These are phyloP conservation scores for Camelus dromedarius DNA, from an alignment of 2,113 vertebrate species.

Conservation along the genomic window DNA sequence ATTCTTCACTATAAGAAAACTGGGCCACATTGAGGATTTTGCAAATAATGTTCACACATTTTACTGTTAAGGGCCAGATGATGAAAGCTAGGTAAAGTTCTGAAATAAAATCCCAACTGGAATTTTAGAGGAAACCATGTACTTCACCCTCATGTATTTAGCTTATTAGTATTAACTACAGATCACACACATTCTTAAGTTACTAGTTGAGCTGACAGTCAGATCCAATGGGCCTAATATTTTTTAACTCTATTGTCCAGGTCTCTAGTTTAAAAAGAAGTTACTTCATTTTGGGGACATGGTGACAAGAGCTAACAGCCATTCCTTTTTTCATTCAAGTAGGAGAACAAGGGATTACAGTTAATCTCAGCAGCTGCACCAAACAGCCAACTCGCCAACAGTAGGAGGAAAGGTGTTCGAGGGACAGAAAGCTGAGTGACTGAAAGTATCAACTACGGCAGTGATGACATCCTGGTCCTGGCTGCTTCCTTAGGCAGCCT, in stretches of 20 bases:
- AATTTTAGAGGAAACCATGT: not conserved
- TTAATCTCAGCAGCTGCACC: not conserved
- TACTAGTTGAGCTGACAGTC: not conserved
- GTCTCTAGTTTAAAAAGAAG: conserved; percentile 47
- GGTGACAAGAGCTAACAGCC: not conserved
- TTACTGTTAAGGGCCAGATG: not conserved
- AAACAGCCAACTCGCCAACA: not conserved
- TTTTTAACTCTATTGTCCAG: not conserved
- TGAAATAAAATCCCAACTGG: conserved; percentile 37
- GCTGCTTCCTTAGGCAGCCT: conserved; percentile 76
- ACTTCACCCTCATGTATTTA: not conserved
- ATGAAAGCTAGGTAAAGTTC: conserved; percentile 34
- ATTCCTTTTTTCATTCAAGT: not conserved
- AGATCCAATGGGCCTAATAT: conserved; percentile 2
- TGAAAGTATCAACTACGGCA: conserved; percentile 5
- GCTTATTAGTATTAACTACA: not conserved
- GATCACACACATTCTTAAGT: not conserved
- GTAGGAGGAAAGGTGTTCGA: not conserved
- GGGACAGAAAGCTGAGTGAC: not conserved
- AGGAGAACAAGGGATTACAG: not conserved
- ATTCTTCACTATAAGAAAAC: not conserved
- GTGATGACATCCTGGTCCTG: conserved; percentile 59
- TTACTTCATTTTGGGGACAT: conserved; percentile 27
- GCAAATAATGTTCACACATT: not conserved
- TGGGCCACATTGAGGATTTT: not conserved